A percentile compares a stretch with the other conserved stretches of the same genome.
These are phyloP conservation scores for Dioctria linearis DNA, from an alignment of 2,888 invertebrate species.

Conservation along the genomic window DNA sequence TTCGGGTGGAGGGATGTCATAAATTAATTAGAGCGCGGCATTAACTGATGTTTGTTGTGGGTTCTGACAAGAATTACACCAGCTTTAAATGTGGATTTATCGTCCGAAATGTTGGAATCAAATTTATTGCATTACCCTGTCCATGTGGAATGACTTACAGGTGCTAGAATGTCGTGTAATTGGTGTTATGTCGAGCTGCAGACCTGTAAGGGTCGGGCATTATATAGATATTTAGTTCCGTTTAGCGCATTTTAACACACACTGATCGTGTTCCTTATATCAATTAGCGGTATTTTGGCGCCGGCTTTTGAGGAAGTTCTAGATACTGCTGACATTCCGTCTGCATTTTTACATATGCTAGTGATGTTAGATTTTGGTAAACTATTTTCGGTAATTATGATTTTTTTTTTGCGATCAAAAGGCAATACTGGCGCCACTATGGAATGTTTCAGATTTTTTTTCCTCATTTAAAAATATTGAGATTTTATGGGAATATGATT, in stretches of 20 bases:
- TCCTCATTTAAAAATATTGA: too few species aligned
- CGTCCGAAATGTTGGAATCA: slow-evolving; percentile 37
- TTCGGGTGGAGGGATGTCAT: slow-evolving; percentile 37
- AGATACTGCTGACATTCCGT: slow-evolving; percentile 29
- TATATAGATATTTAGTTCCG: background rate
- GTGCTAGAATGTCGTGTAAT: slow-evolving; percentile 43
- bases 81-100: slow-evolving; percentile 52
- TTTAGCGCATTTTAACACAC: slow-evolving; percentile 26
- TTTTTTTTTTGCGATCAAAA: background rate
- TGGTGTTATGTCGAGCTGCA: slow-evolving; percentile 22
- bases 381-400: background rate
- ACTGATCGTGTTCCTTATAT: slow-evolving; percentile 27
- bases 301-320: slow-evolving; percentile 28
- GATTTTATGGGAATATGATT: too few species aligned
- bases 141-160: slow-evolving; percentile 44
- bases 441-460: background rate
- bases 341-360: slow-evolving; percentile 37
- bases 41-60: slow-evolving; percentile 52
- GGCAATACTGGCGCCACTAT: background rate
- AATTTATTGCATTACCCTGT: slow-evolving; percentile 25
- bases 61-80: slow-evolving; percentile 45
- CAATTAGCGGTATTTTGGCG: slow-evolving; percentile 46
- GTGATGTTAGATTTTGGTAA: background rate
- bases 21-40: slow-evolving; percentile 55
- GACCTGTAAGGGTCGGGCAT: background rate